Evolutionary conservation across 92 coral and sea anemone genomes (phyloP).

Genomic region (Isaurus tuberculatus): DNA sequence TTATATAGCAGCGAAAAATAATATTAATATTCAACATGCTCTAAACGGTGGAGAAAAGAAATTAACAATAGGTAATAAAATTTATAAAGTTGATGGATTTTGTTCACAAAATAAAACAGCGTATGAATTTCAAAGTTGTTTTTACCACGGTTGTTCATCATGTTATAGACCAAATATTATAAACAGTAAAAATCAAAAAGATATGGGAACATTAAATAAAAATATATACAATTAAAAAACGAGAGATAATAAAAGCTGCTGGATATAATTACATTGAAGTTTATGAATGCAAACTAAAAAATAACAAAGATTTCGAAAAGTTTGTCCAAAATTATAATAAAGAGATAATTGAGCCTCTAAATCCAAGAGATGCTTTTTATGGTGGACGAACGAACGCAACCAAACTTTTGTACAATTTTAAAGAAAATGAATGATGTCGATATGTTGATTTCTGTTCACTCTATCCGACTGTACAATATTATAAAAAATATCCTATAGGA

Average conservation of each 20-base stretch:
- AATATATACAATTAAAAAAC: constrained; percentile 11
- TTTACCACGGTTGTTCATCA: not conserved
- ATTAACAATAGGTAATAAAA: not conserved
- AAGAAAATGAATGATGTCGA: too few species aligned
- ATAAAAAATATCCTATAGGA: constrained; percentile 16
- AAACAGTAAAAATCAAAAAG: too few species aligned
- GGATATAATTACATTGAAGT: constrained; percentile 1
- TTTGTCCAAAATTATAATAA: not conserved
- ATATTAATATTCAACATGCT: too few species aligned
- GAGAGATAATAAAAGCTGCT: not conserved
- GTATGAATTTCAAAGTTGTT: not conserved
- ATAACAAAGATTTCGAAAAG: not conserved
- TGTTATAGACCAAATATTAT: too few species aligned
- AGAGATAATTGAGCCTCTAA: too few species aligned
- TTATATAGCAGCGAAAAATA: not conserved
- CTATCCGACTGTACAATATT: constrained; percentile 18
- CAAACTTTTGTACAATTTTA: too few species aligned
- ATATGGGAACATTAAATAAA: too few species aligned
- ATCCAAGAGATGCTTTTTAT: too few species aligned
- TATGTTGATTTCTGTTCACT: too few species aligned
- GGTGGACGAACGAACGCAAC: too few species aligned
- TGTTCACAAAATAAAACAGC: not conserved
- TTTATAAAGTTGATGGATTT: not conserved
- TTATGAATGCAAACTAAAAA: constrained; percentile 3
- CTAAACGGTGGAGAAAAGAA: not conserved